Percentiles rank a stretch among this genome's conserved stretches.
Evolutionary conservation across 2,113 vertebrate genomes (phyloP).

Genomic region (Eublepharis macularius): DNA sequence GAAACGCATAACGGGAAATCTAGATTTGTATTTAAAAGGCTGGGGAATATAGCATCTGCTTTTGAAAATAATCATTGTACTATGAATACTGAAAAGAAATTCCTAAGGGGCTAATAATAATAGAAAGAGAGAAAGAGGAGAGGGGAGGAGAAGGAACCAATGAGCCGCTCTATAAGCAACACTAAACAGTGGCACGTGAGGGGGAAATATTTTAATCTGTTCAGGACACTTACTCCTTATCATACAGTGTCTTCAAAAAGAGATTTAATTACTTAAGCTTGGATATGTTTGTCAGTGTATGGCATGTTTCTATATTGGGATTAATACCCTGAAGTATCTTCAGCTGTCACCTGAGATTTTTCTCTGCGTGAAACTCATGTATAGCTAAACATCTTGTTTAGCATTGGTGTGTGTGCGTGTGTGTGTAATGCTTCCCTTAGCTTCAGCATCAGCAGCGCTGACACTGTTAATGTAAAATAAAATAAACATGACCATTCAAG

Average conservation of each 20-base stretch:
- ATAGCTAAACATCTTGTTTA: constrained; percentile 57
- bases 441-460: constrained; percentile 40
- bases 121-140: constrained; percentile 8
- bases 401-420: too few relatives aligned
- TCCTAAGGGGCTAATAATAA: constrained; percentile 20
- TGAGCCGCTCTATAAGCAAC: constrained; percentile 17
- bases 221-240: constrained; percentile 66
- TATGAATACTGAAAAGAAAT: constrained; percentile 13
- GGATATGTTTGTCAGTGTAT: constrained; percentile 71
- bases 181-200: constrained; percentile 34
- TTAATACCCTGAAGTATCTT: constrained; percentile 69
- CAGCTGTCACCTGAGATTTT: constrained; percentile 71
- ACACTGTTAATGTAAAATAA: constrained; percentile 23
- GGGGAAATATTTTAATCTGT: constrained; percentile 66
- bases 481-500: constrained; percentile 48
- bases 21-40: constrained; percentile 24
- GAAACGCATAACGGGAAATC: constrained; percentile 21
- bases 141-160: neutral
- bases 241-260: constrained; percentile 62
- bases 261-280: constrained; percentile 76
- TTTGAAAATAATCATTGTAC: neutral
- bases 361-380: constrained; percentile 58
- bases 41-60: neutral
- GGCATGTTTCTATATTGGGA: constrained; percentile 70
- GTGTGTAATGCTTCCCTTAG: constrained; percentile 27